Evolutionary conservation across 2,113 vertebrate genomes (phyloP).

Genomic region (crab-eating macaque (Macaca fascicularis)): DNA sequence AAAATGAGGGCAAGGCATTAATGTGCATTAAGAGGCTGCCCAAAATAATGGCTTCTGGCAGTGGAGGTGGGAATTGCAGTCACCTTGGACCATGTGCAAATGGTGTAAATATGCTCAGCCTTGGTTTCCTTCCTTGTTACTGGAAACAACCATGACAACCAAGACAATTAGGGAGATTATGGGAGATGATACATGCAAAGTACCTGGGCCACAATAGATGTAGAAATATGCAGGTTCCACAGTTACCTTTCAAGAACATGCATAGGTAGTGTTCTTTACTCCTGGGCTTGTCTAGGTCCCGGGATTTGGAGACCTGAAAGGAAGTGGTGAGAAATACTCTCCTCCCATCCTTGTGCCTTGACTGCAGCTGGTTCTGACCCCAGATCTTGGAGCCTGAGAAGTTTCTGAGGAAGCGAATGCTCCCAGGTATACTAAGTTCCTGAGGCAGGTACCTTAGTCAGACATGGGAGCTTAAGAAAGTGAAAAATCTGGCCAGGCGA

Average conservation of each 20-base stretch:
- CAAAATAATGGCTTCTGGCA: background rate
- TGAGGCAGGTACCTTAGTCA: background rate
- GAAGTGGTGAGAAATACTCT: no score
- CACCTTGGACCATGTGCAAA: background rate
- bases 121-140: background rate
- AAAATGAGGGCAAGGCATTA: background rate
- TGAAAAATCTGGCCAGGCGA: background rate
- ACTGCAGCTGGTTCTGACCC: background rate
- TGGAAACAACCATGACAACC: background rate
- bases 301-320: background rate
- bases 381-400: background rate
- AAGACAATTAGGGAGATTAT: background rate
- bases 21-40: background rate
- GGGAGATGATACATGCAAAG: background rate
- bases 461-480: background rate
- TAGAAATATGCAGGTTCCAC: background rate
- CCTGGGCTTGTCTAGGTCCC: rapidly evolving
- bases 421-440: background rate
- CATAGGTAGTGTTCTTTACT: background rate
- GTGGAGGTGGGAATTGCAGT: background rate
- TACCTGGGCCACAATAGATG: background rate
- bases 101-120: background rate
- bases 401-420: background rate
- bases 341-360: rapidly evolving
- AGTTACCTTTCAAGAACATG: background rate